Conservation (phyloP, 2,888 invertebrate genomes). For the Nephrocerus scutellatus region DNA sequence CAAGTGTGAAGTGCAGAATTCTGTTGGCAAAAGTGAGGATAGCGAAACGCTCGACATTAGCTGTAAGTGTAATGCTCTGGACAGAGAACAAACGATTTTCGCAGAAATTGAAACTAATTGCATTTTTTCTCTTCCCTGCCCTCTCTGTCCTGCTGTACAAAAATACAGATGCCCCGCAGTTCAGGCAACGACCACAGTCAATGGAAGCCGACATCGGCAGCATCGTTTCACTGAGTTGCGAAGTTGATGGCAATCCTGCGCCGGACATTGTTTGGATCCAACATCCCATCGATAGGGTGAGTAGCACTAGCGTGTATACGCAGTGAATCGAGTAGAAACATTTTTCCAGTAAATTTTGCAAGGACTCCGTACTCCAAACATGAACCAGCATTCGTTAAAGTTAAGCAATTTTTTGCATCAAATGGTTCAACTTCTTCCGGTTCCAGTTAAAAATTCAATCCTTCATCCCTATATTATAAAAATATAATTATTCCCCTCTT, state of each 20-base stretch:
- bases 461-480: neutral
- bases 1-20: slow-evolving; percentile 86
- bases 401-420: neutral
- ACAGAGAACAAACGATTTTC: slow-evolving; percentile 5
- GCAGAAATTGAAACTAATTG: neutral
- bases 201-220: slow-evolving; percentile 76
- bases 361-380: neutral
- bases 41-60: slow-evolving; percentile 80
- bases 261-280: slow-evolving; percentile 87
- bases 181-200: slow-evolving; percentile 67
- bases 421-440: neutral
- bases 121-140: slow-evolving; percentile 6
- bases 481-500: neutral
- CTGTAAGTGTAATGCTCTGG: slow-evolving; percentile 61
- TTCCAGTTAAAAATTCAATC: neutral
- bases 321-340: too few relatives aligned
- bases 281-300: slow-evolving; percentile 65
- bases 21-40: slow-evolving; percentile 85
- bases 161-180: slow-evolving; percentile 72
- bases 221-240: slow-evolving; percentile 72
- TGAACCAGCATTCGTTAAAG: neutral
- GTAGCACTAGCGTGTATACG: slow-evolving; percentile 29
- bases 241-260: slow-evolving; percentile 84
- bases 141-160: neutral
- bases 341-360: too few relatives aligned